Percentiles rank a stretch among this genome's conserved stretches.
Evolutionary conservation across 2,888 invertebrate genomes (phyloP).

Genomic region (Ectemnius lituratus): DNA sequence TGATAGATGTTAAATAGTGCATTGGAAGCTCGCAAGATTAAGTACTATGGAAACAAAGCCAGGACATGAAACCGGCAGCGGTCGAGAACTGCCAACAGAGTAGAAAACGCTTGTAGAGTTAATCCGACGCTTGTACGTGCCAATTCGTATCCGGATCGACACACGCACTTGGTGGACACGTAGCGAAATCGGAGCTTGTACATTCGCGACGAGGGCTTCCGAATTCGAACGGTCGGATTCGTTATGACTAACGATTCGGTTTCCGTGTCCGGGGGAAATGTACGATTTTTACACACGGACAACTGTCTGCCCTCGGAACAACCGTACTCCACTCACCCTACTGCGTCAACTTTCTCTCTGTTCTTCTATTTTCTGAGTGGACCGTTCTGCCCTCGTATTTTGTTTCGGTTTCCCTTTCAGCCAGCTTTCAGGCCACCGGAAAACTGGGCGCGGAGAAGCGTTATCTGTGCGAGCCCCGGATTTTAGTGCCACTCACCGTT

Average conservation of each 20-base stretch:
- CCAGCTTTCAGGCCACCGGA: conserved; percentile 18
- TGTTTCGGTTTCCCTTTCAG: no score
- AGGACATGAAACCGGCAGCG: no score
- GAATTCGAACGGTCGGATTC: conserved; percentile 29
- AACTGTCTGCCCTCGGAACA: background rate
- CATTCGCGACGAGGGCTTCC: background rate
- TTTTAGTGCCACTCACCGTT: conserved; percentile 33
- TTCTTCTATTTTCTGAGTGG: background rate
- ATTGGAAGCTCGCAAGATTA: no score
- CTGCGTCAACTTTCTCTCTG: background rate
- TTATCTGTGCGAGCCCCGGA: conserved; percentile 43
- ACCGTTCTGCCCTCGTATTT: no score
- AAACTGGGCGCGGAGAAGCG: conserved; percentile 49
- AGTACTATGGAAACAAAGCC: no score
- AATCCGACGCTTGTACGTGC: conserved; percentile 15
- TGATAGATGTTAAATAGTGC: no score
- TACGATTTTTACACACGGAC: conserved; percentile 42
- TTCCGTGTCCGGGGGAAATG: conserved; percentile 29
- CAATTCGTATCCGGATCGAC: conserved; percentile 7
- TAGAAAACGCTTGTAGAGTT: background rate
- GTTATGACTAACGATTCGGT: conserved; percentile 52
- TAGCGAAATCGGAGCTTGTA: background rate
- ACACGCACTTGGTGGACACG: background rate
- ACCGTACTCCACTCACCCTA: background rate
- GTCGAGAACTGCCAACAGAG: background rate